Evolutionary conservation across 2,797 vertebrate species (phyloP).

Genomic region (Chaetodon trifasciatus): DNA sequence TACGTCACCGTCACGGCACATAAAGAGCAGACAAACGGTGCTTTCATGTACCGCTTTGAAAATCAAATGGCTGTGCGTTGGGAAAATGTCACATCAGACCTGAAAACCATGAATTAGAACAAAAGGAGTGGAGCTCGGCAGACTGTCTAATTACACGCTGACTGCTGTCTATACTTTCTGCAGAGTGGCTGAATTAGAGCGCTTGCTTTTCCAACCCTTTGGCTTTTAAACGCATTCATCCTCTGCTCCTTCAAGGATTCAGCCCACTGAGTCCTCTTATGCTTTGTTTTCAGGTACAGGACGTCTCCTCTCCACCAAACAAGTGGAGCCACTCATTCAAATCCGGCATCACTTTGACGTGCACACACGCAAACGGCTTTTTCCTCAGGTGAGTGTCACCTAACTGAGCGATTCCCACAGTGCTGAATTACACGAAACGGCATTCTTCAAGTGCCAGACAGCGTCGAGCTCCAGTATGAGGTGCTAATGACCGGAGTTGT

Average conservation of each 20-base stretch:
- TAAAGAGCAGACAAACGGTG: slow-evolving; percentile 10
- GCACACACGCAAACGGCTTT: not conserved
- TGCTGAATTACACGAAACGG: not conserved
- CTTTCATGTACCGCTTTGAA: slow-evolving; percentile 8
- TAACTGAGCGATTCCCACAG: slow-evolving; percentile 5
- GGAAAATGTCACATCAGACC: slow-evolving; percentile 42
- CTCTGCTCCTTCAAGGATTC: not conserved
- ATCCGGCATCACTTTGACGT: not conserved
- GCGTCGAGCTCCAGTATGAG: slow-evolving; percentile 5
- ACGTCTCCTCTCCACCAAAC: slow-evolving; percentile 8
- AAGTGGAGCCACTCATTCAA: slow-evolving; percentile 9
- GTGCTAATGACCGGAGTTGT: slow-evolving; percentile 22
- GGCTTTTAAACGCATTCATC: slow-evolving; percentile 18
- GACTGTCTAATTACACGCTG: not conserved
- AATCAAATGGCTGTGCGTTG: not conserved
- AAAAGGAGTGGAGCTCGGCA: not conserved
- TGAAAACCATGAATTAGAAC: slow-evolving; percentile 33
- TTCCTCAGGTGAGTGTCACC: not conserved
- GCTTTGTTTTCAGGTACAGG: not conserved
- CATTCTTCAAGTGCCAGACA: slow-evolving; percentile 14
- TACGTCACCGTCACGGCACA: slow-evolving; percentile 2
- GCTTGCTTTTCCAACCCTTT: not conserved
- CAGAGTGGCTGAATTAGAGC: not conserved
- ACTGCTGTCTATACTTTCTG: not conserved
- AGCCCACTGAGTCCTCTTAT: not conserved